A percentile compares a stretch with the other conserved stretches of the same genome.
Conservation (phyloP, 2,888 invertebrate genomes). For the Heliconius charithonia region DNA sequence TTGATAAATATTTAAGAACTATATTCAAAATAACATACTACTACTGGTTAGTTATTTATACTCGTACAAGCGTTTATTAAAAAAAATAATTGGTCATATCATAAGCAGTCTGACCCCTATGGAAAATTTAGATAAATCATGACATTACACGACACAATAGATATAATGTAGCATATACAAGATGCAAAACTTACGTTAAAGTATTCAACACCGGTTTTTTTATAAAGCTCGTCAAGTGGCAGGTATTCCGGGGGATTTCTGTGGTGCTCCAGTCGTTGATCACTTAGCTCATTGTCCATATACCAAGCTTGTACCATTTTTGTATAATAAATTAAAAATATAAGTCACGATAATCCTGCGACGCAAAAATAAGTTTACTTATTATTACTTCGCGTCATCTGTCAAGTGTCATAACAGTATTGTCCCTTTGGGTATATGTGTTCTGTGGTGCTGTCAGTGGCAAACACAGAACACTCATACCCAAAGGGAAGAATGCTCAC, state of each 20-base stretch:
- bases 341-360: neutral
- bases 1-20: neutral
- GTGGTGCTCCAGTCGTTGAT: conserved; percentile 94
- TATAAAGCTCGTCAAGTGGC: conserved; percentile 86
- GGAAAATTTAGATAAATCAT: neutral
- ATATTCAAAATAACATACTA: neutral
- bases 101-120: conserved; percentile 14
- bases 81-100: neutral
- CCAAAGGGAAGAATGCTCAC: too few species aligned
- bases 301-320: conserved; percentile 94
- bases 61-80: neutral
- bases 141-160: neutral
- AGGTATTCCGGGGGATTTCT: conserved; percentile 89
- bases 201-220: conserved; percentile 93
- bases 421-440: too few species aligned
- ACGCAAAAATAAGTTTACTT: conserved; percentile 7
- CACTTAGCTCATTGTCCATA: conserved; percentile 87
- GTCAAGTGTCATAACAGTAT: neutral
- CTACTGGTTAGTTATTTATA: neutral
- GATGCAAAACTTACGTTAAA: conserved; percentile 86
- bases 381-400: too few species aligned
- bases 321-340: neutral
- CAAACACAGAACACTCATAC: too few species aligned
- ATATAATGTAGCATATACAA: conserved; percentile 22
- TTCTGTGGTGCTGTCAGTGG: too few species aligned